Evolutionary conservation across 2,113 vertebrate genomes (phyloP).

Genomic region (Podiceps cristatus): DNA sequence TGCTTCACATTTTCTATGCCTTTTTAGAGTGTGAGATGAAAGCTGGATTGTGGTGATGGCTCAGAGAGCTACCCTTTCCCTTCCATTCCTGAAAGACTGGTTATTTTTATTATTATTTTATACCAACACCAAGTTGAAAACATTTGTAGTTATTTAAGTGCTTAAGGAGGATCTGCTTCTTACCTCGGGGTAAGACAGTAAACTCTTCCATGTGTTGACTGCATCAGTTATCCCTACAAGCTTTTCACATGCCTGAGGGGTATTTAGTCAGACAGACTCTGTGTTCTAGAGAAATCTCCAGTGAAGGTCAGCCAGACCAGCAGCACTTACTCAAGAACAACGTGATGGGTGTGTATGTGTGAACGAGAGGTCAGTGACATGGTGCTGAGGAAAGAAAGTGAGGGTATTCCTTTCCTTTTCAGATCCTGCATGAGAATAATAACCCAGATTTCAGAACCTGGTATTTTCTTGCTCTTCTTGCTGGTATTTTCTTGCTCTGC

Average conservation of each 20-base stretch:
- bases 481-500: not conserved
- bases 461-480: not conserved
- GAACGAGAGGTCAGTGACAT: not conserved
- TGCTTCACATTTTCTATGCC: constrained; percentile 8
- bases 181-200: constrained; percentile 34
- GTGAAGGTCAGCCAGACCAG: not conserved
- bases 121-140: constrained; percentile 22
- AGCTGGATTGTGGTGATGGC: not conserved
- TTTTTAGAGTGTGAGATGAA: constrained; percentile 33
- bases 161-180: constrained; percentile 37
- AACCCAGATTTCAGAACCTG: not conserved
- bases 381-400: not conserved
- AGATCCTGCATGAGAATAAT: not conserved
- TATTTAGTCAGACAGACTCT: not conserved
- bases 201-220: constrained; percentile 38
- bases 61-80: not conserved
- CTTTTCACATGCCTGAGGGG: not conserved
- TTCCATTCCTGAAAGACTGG: not conserved
- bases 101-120: constrained; percentile 48
- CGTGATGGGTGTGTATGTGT: not conserved
- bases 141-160: constrained; percentile 61
- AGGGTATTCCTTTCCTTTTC: not conserved
- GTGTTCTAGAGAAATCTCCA: not conserved
- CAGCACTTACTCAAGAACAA: not conserved
- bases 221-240: not conserved